These are phyloP conservation scores for Cordilura impudica DNA, from an alignment of 2,888 invertebrate genomes.

Conservation along the genomic window DNA sequence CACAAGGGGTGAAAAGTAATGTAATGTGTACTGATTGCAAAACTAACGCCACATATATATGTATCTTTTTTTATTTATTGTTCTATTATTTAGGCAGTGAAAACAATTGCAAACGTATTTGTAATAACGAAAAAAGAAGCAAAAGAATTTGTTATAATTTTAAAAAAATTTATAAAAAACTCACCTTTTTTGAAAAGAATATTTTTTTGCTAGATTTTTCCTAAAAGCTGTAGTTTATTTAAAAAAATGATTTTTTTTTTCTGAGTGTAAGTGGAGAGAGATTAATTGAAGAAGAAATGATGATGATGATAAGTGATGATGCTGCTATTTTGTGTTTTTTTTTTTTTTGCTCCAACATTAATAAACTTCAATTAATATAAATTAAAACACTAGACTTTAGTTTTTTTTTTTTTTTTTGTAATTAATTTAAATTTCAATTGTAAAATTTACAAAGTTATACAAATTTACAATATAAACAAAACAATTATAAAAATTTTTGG, in stretches of 20 bases:
- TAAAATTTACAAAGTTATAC: background rate
- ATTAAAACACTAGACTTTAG: conserved; percentile 49
- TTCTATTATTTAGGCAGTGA: no score
- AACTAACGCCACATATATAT: background rate
- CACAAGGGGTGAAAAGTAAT: conserved; percentile 41
- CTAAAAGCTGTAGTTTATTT: background rate
- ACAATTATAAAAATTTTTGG: background rate
- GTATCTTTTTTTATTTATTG: no score
- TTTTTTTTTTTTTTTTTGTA: conserved; percentile 16
- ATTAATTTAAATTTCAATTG: conserved; percentile 5
- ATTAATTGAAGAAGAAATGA: conserved; percentile 11
- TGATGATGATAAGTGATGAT: background rate
- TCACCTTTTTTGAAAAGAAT: conserved; percentile 23
- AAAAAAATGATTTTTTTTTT: background rate
- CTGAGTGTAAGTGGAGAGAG: background rate
- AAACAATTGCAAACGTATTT: conserved; percentile 13
- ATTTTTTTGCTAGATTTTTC: background rate
- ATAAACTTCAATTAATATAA: conserved; percentile 67
- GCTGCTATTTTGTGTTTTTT: background rate
- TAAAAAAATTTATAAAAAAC: background rate
- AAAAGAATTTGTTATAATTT: background rate
- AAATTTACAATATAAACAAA: background rate
- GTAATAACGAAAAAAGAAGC: background rate
- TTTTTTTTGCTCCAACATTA: conserved; percentile 30
- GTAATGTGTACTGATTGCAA: background rate